These are phyloP conservation scores for Ptilorrhoa leucosticta DNA, from an alignment of 2,113 vertebrate species.

Conservation along the genomic window DNA sequence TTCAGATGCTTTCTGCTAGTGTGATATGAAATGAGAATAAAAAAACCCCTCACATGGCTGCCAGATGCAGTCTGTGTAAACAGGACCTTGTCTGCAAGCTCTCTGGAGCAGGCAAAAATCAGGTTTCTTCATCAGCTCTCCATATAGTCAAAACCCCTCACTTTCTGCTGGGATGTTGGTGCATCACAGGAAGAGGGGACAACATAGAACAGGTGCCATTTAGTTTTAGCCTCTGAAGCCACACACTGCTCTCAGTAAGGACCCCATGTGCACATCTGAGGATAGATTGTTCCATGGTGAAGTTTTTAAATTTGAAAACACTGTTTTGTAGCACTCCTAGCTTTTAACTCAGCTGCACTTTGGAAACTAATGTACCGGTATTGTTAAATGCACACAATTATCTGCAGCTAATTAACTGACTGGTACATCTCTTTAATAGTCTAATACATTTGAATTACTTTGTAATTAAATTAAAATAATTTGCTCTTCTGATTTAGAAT, in stretches of 20 bases:
- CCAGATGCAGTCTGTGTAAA: neutral
- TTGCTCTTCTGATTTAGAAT: conserved; percentile 36
- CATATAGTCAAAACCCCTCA: neutral
- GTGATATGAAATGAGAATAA: neutral
- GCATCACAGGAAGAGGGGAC: neutral
- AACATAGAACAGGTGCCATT: neutral
- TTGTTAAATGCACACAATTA: conserved; percentile 43
- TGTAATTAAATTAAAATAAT: conserved; percentile 57
- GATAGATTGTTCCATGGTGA: neutral
- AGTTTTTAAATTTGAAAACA: neutral
- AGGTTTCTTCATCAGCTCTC: neutral
- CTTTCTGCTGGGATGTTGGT: neutral
- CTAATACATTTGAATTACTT: conserved; percentile 32
- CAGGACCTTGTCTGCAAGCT: neutral
- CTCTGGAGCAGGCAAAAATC: neutral
- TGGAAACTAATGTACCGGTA: conserved; percentile 23
- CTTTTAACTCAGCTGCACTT: neutral
- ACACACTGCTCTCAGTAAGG: neutral
- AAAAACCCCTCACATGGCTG: neutral
- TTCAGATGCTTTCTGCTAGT: neutral
- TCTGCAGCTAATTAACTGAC: conserved; percentile 51
- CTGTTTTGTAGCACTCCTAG: neutral
- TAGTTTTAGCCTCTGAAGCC: neutral
- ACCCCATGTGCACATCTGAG: neutral
- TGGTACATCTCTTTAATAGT: conserved; percentile 22